These are phyloP conservation scores for Thymelicus lineola DNA, from an alignment of 2,888 invertebrate species.

Conservation along the genomic window DNA sequence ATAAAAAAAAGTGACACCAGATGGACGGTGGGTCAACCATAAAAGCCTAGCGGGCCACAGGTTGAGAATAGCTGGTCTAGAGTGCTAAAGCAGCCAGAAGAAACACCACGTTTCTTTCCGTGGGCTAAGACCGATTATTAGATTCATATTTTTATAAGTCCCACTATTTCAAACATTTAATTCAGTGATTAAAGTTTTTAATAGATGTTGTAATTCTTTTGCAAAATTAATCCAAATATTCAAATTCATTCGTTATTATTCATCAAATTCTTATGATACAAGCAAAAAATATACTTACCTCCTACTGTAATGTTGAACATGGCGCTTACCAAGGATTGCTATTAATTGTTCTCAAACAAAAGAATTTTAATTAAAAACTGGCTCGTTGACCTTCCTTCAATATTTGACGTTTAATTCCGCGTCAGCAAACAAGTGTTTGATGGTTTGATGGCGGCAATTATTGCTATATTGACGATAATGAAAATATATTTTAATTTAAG, in stretches of 20 bases:
- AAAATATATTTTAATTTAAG: slow-evolving; percentile 17
- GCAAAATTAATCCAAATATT: too few relatives aligned
- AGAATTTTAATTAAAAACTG: slow-evolving; percentile 23
- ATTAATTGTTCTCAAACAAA: slow-evolving; percentile 28
- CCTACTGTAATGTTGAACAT: neutral
- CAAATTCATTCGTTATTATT: neutral
- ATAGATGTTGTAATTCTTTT: too few relatives aligned
- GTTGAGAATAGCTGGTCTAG: too few relatives aligned
- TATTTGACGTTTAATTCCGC: slow-evolving; percentile 16
- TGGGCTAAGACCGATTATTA: too few relatives aligned
- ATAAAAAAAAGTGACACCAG: too few relatives aligned
- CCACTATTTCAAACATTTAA: too few relatives aligned
- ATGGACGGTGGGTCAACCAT: too few relatives aligned
- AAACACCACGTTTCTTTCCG: too few relatives aligned
- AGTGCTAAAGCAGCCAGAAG: too few relatives aligned
- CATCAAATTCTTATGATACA: neutral
- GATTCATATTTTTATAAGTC: too few relatives aligned
- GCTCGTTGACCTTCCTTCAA: slow-evolving; percentile 15
- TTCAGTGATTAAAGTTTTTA: too few relatives aligned
- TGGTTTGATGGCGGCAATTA: slow-evolving; percentile 11
- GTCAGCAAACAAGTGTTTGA: slow-evolving; percentile 20
- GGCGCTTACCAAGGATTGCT: neutral
- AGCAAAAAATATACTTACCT: neutral
- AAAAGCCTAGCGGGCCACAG: too few relatives aligned
- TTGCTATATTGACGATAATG: slow-evolving; percentile 10